Conservation (phyloP, 2,888 invertebrate species). For the Xestia sexstrigata region DNA sequence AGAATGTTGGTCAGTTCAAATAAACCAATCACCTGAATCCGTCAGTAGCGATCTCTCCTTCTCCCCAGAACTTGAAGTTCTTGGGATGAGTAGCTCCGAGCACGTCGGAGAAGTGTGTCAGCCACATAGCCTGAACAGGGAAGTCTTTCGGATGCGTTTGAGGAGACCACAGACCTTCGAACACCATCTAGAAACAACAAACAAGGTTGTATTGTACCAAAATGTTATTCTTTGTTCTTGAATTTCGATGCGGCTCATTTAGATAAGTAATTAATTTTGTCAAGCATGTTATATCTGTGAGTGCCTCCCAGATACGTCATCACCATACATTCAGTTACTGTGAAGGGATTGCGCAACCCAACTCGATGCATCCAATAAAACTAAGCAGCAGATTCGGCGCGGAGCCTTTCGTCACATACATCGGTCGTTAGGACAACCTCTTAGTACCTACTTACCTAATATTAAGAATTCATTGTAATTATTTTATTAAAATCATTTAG, state of each 20-base stretch:
- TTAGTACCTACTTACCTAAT: too few relatives aligned
- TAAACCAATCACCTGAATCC: conserved; percentile 93
- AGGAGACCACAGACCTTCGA: conserved; percentile 98
- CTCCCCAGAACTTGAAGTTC: conserved; percentile 98
- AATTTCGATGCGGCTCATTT: neutral
- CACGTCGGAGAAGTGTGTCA: conserved; percentile 99
- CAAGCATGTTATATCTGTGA: too few relatives aligned
- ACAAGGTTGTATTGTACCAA: neutral
- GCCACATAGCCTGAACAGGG: conserved; percentile 95
- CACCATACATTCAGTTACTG: too few relatives aligned
- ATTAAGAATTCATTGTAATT: too few relatives aligned
- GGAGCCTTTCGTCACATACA: too few relatives aligned
- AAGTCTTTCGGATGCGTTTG: conserved; percentile 99
- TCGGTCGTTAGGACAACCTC: too few relatives aligned
- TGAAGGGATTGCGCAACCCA: too few relatives aligned
- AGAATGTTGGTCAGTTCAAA: neutral
- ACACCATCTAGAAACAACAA: conserved; percentile 91
- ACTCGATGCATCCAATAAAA: too few relatives aligned
- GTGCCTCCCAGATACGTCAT: too few relatives aligned
- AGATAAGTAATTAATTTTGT: neutral
- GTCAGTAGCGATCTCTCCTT: conserved; percentile 96
- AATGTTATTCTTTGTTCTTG: neutral
- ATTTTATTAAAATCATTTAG: too few relatives aligned
- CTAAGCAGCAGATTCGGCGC: too few relatives aligned
- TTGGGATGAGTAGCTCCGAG: conserved; percentile 98